Base-by-base conservation (phyloP, 2,888 invertebrate species). In the Thyatira batis region DNA sequence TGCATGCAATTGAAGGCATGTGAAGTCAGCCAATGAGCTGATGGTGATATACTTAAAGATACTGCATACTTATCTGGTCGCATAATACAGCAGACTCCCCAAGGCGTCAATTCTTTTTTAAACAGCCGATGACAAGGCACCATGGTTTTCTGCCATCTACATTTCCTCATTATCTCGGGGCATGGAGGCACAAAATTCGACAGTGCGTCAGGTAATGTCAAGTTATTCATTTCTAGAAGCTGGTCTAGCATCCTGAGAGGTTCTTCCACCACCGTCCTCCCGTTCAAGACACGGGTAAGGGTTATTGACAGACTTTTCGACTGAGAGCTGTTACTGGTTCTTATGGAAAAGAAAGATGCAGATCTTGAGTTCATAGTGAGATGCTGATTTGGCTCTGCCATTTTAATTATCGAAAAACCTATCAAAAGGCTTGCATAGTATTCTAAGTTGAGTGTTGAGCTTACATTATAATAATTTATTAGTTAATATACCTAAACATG, bases 51-150 rank as follows among this genome's bases (percentile, higher is more conserved):
- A n/a, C 17, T 39, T 8, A 39, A 1, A 39, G 8, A 2, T 33
- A 17, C 3, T 3, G 73, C 77, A 73, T 60, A 87, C 88, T 67
- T 75, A 0, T 64, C 21, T 6, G 84, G 73, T 5, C 67, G 58
- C 71, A 82, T 75, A 0, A 85, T 72, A 57, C 91, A 91, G 60
- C 90, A 90, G 0, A 78, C 58, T 0, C 89, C 89, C 69, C 74
- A 79, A 4, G 64, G 60, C 0, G 83, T 88, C 2, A 84, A 25
- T 28, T 80, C 68, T 50, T 76, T 80, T 2, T 64, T 53, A 52
- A 90, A 89, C 20, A 91, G 56, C 4, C 60, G 17, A 1, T 63
- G 61, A 52, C 89, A 89, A 0, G 83, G 73, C 9, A 83, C 50
- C 21, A 66, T 55, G 0, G 44, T 51, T 11, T 63, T 55, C 50